Percentiles rank a stretch among this genome's conserved stretches.
Evolutionary conservation across 2,113 vertebrate genomes (phyloP).

Genomic region (Stomatorhinus ivindoensis): DNA sequence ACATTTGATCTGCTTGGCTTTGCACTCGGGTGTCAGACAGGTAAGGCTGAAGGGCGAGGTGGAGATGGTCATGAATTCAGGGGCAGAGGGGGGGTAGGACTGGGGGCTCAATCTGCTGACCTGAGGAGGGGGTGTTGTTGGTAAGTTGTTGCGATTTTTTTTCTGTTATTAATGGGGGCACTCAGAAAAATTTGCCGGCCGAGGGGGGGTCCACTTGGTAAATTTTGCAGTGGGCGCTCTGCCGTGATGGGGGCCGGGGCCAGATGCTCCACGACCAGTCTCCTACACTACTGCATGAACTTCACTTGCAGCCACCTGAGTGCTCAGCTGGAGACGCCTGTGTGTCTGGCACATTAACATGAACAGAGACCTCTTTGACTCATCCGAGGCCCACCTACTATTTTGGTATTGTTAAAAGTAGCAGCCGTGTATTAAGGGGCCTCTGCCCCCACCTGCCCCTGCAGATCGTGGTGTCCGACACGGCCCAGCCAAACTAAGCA

Average conservation of each 20-base stretch:
- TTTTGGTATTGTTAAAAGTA: background rate
- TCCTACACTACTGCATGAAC: constrained; percentile 61
- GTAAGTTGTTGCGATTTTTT: background rate
- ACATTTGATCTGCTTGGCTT: background rate
- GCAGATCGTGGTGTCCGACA: constrained; percentile 85
- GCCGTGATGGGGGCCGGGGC: background rate
- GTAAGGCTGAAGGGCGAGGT: background rate
- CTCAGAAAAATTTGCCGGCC: background rate
- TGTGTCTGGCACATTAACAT: constrained; percentile 71
- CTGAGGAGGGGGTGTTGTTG: background rate
- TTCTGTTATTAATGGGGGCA: background rate
- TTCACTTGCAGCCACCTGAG: constrained; percentile 89
- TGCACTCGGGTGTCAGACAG: background rate
- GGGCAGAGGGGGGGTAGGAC: background rate
- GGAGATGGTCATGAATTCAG: background rate
- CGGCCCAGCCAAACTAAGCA: constrained; percentile 86
- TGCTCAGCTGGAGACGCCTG: constrained; percentile 73
- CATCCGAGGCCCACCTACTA: constrained; percentile 42
- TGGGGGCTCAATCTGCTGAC: background rate
- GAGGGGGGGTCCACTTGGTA: background rate
- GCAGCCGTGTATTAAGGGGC: background rate
- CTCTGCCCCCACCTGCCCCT: constrained; percentile 49
- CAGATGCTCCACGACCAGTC: background rate
- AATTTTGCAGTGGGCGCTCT: background rate
- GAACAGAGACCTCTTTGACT: background rate